Base-by-base conservation (phyloP, 1,140 invertebrate species). In the Neodiprion virginianus region DNA sequence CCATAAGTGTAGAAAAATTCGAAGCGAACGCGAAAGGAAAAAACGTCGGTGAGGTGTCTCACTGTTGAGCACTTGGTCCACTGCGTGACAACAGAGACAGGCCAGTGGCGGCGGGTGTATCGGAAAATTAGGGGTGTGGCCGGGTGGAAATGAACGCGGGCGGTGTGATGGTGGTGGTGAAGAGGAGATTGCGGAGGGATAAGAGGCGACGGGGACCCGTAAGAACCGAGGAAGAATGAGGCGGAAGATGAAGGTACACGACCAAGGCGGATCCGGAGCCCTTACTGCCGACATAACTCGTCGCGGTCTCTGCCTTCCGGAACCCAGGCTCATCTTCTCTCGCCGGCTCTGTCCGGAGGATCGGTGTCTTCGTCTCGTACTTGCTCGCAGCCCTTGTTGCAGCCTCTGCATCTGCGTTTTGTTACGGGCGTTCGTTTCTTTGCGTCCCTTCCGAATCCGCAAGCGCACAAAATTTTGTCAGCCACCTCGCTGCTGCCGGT, bases 211-310 rank as follows among this genome's bases (percentile, higher is more conserved):
- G 50, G 70, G 61, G 71, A 76, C 73, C 40, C 11, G 65, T 75
- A 47, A 69, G 17, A 14, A 69, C 21, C 17, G 8, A 12, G 67
- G 17, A 69, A 23, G 40, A 69, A 69, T 21, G 67, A 69, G 21
- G 67, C 7, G 40, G 12, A 47, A 69, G 67, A 69, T 72, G 80
- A 72, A 77, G 79, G 80, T 85, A 87, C 85, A 86, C 79, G 85
- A 79, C 81, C 81, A 83, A 83, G 84, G 85, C 85, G 85, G 84
- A 81, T 85, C 85, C 80, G 66, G 69, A 80, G 80, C 78, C 83
- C 79, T 83, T 81, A 81, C 74, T 79, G 79, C 75, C 79, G 79
- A 83, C 84, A 85, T 87, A 87, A 86, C 82, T 85, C 79, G 77
- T 74, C 72, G 76, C 67, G 67, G 21, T 69, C 40, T 69, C 67